phyloP scores from a whole-genome alignment of 2,113 vertebrate species.

The Acrocephalus arundinaceus region DNA sequence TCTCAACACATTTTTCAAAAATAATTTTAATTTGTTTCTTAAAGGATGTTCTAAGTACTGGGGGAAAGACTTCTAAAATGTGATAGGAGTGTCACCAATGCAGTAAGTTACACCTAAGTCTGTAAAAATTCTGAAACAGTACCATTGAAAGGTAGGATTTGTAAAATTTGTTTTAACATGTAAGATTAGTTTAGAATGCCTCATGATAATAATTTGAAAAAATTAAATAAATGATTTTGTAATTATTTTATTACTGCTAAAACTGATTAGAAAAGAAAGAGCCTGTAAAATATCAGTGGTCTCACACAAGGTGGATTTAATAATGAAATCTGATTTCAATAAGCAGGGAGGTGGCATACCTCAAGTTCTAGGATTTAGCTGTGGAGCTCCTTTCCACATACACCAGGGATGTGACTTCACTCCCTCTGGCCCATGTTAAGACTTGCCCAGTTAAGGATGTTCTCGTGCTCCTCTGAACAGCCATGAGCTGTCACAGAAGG shows the following conservation, averaged over 20 bases:
- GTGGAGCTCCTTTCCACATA: background rate
- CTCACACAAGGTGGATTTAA: background rate
- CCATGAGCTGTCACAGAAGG: background rate
- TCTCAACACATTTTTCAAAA: background rate
- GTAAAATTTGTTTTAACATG: background rate
- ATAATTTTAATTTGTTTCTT: background rate
- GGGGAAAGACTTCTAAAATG: background rate
- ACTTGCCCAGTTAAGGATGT: rapidly evolving
- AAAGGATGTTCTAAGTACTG: background rate
- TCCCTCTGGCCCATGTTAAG: background rate
- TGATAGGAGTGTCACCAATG: background rate
- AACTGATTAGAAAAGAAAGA: background rate
- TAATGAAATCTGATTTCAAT: background rate
- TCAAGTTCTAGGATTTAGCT: background rate
- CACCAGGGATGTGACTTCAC: background rate
- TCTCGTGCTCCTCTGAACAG: background rate
- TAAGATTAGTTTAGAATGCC: background rate
- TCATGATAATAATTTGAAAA: background rate
- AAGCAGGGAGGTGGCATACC: background rate
- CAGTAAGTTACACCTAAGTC: background rate
- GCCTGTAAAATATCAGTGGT: background rate
- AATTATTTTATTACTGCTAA: background rate
- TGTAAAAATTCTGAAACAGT: background rate
- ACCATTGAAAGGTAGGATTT: background rate
- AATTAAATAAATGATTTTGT: background rate